Evolutionary conservation across 2,113 vertebrate species (phyloP).

Genomic region (Malurus cyaneus): DNA sequence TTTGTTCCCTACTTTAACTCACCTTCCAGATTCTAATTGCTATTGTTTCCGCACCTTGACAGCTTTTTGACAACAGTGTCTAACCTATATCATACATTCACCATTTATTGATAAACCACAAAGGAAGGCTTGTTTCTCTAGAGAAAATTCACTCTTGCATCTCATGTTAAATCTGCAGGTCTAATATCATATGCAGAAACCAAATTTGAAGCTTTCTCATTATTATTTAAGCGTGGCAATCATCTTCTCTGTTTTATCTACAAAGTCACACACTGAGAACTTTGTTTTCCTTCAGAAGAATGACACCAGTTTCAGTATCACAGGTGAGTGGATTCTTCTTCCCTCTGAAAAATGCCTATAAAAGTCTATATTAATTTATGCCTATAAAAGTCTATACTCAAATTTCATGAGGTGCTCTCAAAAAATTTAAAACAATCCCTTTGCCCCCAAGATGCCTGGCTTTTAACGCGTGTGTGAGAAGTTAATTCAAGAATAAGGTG

Average conservation of each 20-base stretch:
- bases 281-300: neutral
- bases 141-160: neutral
- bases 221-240: neutral
- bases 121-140: neutral
- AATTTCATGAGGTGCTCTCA: neutral
- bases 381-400: neutral
- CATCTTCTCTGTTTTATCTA: neutral
- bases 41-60: neutral
- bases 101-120: neutral
- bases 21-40: neutral
- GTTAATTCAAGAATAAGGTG: neutral
- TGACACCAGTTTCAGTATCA: neutral
- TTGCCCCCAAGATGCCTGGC: accelerated
- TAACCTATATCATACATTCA: neutral
- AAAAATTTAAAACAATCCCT: neutral
- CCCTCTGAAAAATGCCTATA: neutral
- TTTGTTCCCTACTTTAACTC: neutral
- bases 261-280: neutral
- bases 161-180: neutral
- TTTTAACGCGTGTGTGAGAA: neutral
- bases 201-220: neutral
- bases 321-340: neutral
- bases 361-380: no score
- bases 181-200: neutral
- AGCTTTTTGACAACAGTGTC: neutral